Base-by-base conservation (phyloP, 2,888 invertebrate genomes). In the Drosophila vallismaia region DNA sequence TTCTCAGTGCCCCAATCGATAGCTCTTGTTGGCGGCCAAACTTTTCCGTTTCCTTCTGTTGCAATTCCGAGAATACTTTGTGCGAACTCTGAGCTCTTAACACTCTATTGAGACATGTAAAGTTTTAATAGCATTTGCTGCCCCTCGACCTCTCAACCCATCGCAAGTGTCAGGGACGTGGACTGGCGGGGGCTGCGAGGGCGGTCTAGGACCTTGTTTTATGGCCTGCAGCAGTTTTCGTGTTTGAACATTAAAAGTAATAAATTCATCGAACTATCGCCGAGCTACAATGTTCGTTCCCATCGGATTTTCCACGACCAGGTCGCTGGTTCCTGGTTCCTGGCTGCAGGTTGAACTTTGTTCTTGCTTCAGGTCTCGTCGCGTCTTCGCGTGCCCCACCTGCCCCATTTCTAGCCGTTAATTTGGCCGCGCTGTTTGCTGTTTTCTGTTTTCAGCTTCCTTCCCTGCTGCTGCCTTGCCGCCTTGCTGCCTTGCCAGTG, bases 221-320 rank as follows among this genome's bases (percentile, higher is more conserved):
- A 84, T 85, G 68, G 81, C 81, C 87, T 84, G 85, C 82, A 87
- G 81, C 81, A 87, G 78, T 86, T 87, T 84, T 87, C 86, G 83
- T 85, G 75, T 83, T 76, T 78, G 74, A 88, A 82, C 78, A 77
- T 76, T 75, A 76, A 79, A 83, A 86, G 89, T 84, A 90, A 89
- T 89, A 89, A 89, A 90, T 89, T 90, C 88, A 89, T 89, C 89
- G 89, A 90, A 89, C 90, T 86, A 79, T 82, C 76, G 76, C 72
- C 70, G 28, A 19, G 48, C 40, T 62, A 70, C 76, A 76, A 71
- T 64, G 59, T 19, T 19, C 19, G 19, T 67, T 81, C 71, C 71
- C 53, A 56, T 56, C 24, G 58, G 49, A 54, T 52, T 55, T n/a
- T 48, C 10, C 26, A 1, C 52, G 49, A 28, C 53, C 71, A 74